These are phyloP conservation scores for Myopa testacea DNA, from an alignment of 2,888 invertebrate species.

Conservation along the genomic window DNA sequence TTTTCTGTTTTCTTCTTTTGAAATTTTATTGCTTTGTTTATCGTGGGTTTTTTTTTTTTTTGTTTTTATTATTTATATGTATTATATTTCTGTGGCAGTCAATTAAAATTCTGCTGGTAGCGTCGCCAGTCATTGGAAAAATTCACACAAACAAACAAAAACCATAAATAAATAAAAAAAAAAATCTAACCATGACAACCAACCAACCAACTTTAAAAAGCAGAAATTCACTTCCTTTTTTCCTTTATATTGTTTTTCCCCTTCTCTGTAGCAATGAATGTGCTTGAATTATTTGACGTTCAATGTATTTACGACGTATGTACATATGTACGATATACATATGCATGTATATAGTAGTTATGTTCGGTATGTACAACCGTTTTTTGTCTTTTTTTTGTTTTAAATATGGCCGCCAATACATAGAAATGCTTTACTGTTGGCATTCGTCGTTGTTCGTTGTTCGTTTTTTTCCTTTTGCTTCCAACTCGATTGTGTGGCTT, in stretches of 20 bases:
- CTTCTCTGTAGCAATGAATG: no score
- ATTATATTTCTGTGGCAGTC: conserved; percentile 30
- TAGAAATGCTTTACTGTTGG: conserved; percentile 32
- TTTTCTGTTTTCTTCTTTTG: neutral
- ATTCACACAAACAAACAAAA: conserved; percentile 37
- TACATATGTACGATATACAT: no score
- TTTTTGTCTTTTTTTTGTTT: conserved; percentile 16
- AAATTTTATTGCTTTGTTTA: conserved; percentile 6
- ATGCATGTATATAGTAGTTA: neutral
- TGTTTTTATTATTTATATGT: conserved; percentile 23
- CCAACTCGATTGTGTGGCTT: conserved; percentile 25
- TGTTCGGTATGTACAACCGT: neutral
- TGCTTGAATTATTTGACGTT: no score
- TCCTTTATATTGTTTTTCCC: conserved; percentile 27
- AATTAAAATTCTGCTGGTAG: conserved; percentile 39
- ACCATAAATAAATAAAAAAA: conserved; percentile 39
- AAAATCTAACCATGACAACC: conserved; percentile 37
- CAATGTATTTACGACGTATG: no score
- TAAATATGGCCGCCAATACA: conserved; percentile 51
- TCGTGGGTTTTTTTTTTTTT: neutral
- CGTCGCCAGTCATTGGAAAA: conserved; percentile 33
- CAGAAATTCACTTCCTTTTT: conserved; percentile 51
- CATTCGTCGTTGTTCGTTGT: neutral
- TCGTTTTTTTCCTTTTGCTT: conserved; percentile 16
- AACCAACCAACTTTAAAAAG: conserved; percentile 13